Evolutionary conservation across 2,888 invertebrate genomes (phyloP).

Genomic region (Nowickia ferox): DNA sequence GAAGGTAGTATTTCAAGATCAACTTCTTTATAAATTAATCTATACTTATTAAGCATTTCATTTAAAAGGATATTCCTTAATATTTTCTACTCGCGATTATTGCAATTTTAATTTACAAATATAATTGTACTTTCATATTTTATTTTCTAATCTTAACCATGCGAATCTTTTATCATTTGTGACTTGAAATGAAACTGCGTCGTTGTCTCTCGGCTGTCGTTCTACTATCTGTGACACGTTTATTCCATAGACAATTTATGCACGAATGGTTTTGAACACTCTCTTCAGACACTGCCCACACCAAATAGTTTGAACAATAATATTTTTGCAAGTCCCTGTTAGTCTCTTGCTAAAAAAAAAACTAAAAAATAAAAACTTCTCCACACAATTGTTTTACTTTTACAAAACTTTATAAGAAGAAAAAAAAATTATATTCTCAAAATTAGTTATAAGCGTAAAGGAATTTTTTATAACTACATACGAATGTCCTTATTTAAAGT

Average conservation of each 20-base stretch:
- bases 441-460: conserved; percentile 51
- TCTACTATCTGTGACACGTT: conserved; percentile 22
- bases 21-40: too few relatives aligned
- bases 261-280: conserved; percentile 34
- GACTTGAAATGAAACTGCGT: conserved; percentile 9
- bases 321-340: background rate
- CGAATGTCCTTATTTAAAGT: conserved; percentile 48
- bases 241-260: conserved; percentile 25
- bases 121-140: background rate
- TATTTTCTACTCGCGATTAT: background rate
- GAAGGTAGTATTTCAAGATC: too few relatives aligned
- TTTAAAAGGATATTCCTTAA: background rate
- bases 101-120: background rate
- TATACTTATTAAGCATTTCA: too few relatives aligned
- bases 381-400: conserved; percentile 22
- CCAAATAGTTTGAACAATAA: conserved; percentile 22
- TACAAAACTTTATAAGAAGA: background rate
- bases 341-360: background rate
- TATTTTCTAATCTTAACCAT: background rate
- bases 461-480: conserved; percentile 44
- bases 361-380: conserved; percentile 28
- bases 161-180: conserved; percentile 11
- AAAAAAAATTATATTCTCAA: conserved; percentile 5
- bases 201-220: background rate
- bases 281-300: conserved; percentile 28